phyloP scores from a whole-genome alignment of 53 echinoderm and acorn worm species.

The Apostichopus leukothele region DNA sequence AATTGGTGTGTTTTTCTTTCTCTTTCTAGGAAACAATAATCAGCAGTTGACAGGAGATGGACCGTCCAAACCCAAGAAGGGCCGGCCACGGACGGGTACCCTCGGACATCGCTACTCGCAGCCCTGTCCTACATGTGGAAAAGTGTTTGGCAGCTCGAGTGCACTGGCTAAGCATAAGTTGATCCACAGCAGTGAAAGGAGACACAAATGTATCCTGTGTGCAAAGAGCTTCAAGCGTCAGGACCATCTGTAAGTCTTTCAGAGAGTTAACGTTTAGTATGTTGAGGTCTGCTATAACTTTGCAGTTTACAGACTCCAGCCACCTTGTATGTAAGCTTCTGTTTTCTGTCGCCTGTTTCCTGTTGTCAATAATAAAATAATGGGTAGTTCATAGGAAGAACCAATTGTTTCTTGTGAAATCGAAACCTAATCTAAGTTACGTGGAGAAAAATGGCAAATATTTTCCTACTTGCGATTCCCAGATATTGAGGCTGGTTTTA shows the following conservation, averaged over 20 bases:
- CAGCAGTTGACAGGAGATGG: slow-evolving; percentile 49
- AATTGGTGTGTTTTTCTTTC: neutral
- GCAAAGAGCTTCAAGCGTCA: slow-evolving; percentile 99
- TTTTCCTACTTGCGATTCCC: too few relatives aligned
- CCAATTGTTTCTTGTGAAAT: too few relatives aligned
- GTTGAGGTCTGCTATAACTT: too few relatives aligned
- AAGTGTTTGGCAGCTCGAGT: slow-evolving; percentile 98
- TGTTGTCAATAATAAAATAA: too few relatives aligned
- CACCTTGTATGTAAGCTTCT: too few relatives aligned
- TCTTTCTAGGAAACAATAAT: slow-evolving; percentile 52
- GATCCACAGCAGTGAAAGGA: slow-evolving; percentile 95
- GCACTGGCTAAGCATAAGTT: slow-evolving; percentile 99
- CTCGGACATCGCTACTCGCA: slow-evolving; percentile 95
- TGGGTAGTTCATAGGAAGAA: too few relatives aligned
- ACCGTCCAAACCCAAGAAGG: slow-evolving; percentile 70
- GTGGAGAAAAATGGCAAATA: too few relatives aligned
- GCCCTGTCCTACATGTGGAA: slow-evolving; percentile 90
- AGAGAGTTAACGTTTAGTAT: too few relatives aligned
- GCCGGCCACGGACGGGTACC: slow-evolving; percentile 82
- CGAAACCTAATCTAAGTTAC: too few relatives aligned
- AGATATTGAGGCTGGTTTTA: too few relatives aligned
- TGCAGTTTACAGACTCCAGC: too few relatives aligned
- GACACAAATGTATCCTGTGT: slow-evolving; percentile 94
- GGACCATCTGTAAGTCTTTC: slow-evolving; percentile 91
- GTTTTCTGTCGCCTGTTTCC: too few relatives aligned